Evolutionary conservation across 2,888 invertebrate genomes (phyloP).

Genomic region (Scotopteryx bipunctaria): DNA sequence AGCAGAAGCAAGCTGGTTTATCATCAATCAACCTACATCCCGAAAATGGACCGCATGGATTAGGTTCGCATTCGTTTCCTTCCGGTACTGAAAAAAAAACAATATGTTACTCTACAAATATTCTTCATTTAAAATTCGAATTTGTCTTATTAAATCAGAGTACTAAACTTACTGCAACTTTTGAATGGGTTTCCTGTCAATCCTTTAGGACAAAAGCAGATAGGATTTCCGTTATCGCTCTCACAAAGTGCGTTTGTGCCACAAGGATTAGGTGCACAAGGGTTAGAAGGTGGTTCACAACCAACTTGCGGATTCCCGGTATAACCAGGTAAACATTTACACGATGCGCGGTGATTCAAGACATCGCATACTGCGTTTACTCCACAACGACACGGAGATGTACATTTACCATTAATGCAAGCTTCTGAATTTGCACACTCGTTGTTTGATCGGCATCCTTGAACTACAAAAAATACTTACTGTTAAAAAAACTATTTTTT

Average conservation of each 20-base stretch:
- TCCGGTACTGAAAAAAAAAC: slow-evolving; percentile 88
- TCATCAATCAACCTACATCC: slow-evolving; percentile 90
- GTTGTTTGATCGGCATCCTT: slow-evolving; percentile 87
- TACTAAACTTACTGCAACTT: slow-evolving; percentile 94
- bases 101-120: not conserved
- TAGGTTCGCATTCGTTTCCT: slow-evolving; percentile 91
- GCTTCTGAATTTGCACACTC: slow-evolving; percentile 90
- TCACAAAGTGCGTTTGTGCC: slow-evolving; percentile 93
- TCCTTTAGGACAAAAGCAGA: slow-evolving; percentile 95
- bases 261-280: slow-evolving; percentile 93
- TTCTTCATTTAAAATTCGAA: not conserved
- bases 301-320: slow-evolving; percentile 89
- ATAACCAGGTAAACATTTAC: slow-evolving; percentile 92
- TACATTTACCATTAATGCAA: slow-evolving; percentile 89
- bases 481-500: not conserved
- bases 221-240: slow-evolving; percentile 92
- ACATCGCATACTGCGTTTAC: slow-evolving; percentile 92
- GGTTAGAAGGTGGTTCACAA: slow-evolving; percentile 89
- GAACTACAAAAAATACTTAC: slow-evolving; percentile 65
- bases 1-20: slow-evolving; percentile 92
- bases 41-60: slow-evolving; percentile 92
- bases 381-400: slow-evolving; percentile 91
- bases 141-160: slow-evolving; percentile 31
- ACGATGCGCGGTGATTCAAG: slow-evolving; percentile 89
- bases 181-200: slow-evolving; percentile 95